Percentiles rank a stretch among this genome's conserved stretches.
phyloP scores from a whole-genome alignment of 2,113 vertebrate species.

The Podocnemis expansa region DNA sequence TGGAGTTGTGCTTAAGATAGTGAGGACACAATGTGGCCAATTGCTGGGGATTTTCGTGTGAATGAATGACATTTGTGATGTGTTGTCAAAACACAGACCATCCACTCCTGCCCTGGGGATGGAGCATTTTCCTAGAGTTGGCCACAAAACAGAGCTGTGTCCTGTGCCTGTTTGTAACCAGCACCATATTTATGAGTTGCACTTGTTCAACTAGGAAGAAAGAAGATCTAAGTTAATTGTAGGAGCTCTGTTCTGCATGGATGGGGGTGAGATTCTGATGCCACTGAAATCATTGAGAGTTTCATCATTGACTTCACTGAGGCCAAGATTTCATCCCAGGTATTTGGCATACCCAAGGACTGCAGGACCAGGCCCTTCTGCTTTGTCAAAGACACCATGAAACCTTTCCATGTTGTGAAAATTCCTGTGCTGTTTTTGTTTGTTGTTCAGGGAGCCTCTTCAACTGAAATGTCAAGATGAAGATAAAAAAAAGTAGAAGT shows the following conservation, averaged over 20 bases:
- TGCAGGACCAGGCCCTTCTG: background rate
- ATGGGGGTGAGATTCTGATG: background rate
- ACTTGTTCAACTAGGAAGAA: fast-evolving
- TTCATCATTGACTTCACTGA: fast-evolving
- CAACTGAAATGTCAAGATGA: conserved; percentile 23
- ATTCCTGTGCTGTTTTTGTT: fast-evolving
- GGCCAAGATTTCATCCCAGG: background rate
- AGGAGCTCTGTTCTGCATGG: background rate
- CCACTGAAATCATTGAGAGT: fast-evolving
- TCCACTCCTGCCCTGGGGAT: background rate
- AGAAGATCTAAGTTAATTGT: background rate
- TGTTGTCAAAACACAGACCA: fast-evolving
- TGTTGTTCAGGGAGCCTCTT: background rate
- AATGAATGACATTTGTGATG: background rate
- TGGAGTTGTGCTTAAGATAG: background rate
- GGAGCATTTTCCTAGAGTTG: fast-evolving
- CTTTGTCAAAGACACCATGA: fast-evolving
- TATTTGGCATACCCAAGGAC: background rate
- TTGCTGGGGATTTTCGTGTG: fast-evolving
- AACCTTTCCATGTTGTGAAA: background rate
- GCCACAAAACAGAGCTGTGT: background rate
- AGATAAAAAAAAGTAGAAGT: background rate
- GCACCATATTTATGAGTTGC: background rate
- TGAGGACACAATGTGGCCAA: fast-evolving
- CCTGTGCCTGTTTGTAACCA: background rate